These are phyloP conservation scores for Gambusia holbrooki DNA, from an alignment of 2,113 vertebrate genomes.

Conservation along the genomic window DNA sequence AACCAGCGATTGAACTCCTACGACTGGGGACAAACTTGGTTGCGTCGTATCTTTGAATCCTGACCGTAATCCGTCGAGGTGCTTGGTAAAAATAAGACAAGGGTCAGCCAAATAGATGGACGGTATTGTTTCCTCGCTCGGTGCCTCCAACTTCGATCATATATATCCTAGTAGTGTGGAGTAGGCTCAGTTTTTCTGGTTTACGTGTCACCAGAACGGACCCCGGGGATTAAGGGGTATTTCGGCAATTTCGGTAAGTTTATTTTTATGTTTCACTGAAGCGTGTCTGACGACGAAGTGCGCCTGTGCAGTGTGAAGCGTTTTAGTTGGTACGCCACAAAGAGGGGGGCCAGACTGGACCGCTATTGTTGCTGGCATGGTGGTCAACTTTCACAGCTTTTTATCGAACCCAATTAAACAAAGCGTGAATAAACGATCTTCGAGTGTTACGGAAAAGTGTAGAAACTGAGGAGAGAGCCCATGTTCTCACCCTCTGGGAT, in stretches of 20 bases:
- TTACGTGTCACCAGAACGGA: neutral
- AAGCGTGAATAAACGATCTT: neutral
- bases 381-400: conserved; percentile 57
- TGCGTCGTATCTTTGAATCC: conserved; percentile 62
- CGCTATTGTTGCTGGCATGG: conserved; percentile 52
- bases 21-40: conserved; percentile 64
- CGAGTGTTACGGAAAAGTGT: neutral
- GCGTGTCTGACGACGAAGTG: conserved; percentile 72
- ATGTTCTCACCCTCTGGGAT: conserved; percentile 22
- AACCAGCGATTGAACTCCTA: conserved; percentile 52
- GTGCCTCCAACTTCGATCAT: conserved; percentile 55
- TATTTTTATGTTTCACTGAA: conserved; percentile 75
- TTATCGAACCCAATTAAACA: conserved; percentile 1
- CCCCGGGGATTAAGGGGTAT: conserved; percentile 22
- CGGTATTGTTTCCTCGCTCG: conserved; percentile 62
- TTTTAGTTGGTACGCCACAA: conserved; percentile 80
- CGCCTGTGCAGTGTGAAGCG: conserved; percentile 73
- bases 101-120: conserved; percentile 70
- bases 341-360: conserved; percentile 48
- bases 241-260: conserved; percentile 74
- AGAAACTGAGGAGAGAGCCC: neutral
- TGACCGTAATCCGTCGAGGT: conserved; percentile 67
- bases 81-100: conserved; percentile 65
- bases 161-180: conserved; percentile 23
- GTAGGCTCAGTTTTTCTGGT: neutral